Base-by-base conservation (phyloP, 2,888 invertebrate species). In the Catocala nupta region DNA sequence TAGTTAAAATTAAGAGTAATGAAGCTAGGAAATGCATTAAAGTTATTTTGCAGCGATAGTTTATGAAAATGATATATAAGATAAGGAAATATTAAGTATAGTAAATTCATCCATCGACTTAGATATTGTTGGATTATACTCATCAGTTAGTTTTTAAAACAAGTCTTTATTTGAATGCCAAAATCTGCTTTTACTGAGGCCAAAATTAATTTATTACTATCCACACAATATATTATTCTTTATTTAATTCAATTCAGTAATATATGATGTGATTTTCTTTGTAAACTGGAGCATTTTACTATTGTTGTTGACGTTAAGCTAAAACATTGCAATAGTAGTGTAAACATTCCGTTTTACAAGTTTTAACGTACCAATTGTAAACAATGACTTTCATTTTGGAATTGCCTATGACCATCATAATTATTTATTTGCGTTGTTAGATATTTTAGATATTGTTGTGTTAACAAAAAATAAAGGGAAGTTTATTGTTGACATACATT, bases 11-110 rank as follows among this genome's bases (percentile, higher is more conserved):
- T 91, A 91, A 90, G 90, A 82, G 82, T 92, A 90, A 90, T 75
- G 77, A 89, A 89, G 90, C 91, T 93, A 93, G 92, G 82, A 84
- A 25, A 84, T 88, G 90, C 90, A 87, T 90, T 89, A 80, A 85
- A 83, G 84, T 92, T 92, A 89, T 91, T 91, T 93, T 91, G 92
- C 93, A 87, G 86, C 85, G 82, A 88, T 90, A 90, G 87, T 90
- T 83, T 89, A 86, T 86, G 84, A 88, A 82, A 86, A 81, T 85
- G 83, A 83, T 84, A 77, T 81, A 84, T 81, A 80, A 83, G 10
- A 60, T 77, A 84, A 82, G 80, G 81, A 78, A 87, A 85, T 83
- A 81, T 82, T 85, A 84, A 82, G 80, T 68, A 77, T 86, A 87
- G 84, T 79, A 65, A 84, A 77, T 80, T 87, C 81, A 85, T 86